Base-by-base conservation (phyloP, 2,888 invertebrate genomes). In the Dryococelus australis region DNA sequence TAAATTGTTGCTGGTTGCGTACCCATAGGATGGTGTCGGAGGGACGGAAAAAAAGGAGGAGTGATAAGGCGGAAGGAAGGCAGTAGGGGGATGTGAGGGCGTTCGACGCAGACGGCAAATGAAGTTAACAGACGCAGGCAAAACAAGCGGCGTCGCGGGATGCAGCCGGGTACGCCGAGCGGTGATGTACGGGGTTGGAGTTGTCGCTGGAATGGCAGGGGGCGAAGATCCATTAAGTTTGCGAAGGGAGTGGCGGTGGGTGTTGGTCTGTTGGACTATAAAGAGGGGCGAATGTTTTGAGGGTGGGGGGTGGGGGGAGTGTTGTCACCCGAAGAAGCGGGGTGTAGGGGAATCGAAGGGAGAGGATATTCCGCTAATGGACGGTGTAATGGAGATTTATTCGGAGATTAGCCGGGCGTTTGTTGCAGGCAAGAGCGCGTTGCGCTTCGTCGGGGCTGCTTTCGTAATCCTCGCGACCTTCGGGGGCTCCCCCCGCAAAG, bases 281-380 rank as follows among this genome's bases (percentile, higher is more conserved):
- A 51, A 2, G 51, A 20, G 51, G 51, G 51, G 12, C 24, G 65
- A 65, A 65, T 65, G 65, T 65, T 20, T n/a, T n/a, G n/a, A n/a
- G n/a, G n/a, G n/a, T n/a, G n/a, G n/a, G n/a, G n/a, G n/a, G n/a
- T n/a, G n/a, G n/a, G n/a, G 65, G 65, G 2, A 24, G 65, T 65
- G 65, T 65, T 65, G 65, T 65, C 65, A 24, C 65, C 65, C 13
- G 65, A 20, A 65, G 24, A 51, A 65, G n/a, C n/a, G 65, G 65
- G n/a, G 10, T 2, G 65, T 9, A 3, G 65, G n/a, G 8, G 65
- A 24, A 8, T 47, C 8, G 65, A 65, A 65, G 65, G n/a, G 65
- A 65, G 65, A n/a, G 65, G 65, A n/a, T 65, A 65, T 65, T 65
- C 65, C 24, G 65, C 65, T 65, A 65, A 65, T 65, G 65, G 65